These are phyloP conservation scores for Andrena haemorrhoa DNA, from an alignment of 2,888 invertebrate genomes.

Conservation along the genomic window DNA sequence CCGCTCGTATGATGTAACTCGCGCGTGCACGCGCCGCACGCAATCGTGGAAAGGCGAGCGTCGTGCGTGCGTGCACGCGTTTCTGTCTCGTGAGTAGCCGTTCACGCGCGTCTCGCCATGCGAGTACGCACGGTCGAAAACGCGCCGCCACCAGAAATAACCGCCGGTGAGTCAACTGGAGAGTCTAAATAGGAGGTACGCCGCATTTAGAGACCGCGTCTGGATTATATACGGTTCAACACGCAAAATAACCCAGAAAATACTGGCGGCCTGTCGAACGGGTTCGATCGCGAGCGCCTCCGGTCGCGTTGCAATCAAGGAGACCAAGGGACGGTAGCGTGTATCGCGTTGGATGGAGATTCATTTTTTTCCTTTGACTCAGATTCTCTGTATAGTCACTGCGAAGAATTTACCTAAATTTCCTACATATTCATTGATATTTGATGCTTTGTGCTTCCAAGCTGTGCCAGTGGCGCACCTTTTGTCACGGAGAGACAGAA, in stretches of 20 bases:
- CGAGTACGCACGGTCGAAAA: conserved; percentile 77
- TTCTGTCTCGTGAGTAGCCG: conserved; percentile 32
- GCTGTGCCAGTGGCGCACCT: too few relatives aligned
- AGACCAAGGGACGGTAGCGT: too few relatives aligned
- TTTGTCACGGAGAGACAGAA: background rate
- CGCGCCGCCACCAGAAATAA: conserved; percentile 78
- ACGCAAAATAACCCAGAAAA: conserved; percentile 73
- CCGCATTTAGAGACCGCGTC: conserved; percentile 79
- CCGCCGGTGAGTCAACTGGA: conserved; percentile 78
- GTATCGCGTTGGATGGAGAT: too few relatives aligned
- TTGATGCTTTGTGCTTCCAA: too few relatives aligned
- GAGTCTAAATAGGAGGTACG: conserved; percentile 80
- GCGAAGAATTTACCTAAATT: too few relatives aligned
- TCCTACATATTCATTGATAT: too few relatives aligned
- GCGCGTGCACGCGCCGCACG: conserved; percentile 37
- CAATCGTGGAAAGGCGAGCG: conserved; percentile 30
- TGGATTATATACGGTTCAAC: conserved; percentile 75
- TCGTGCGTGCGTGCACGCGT: conserved; percentile 30
- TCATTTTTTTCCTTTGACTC: too few relatives aligned
- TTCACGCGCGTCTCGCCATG: conserved; percentile 60
- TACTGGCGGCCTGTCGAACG: conserved; percentile 15
- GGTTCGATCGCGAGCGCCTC: background rate
- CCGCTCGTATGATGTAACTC: conserved; percentile 66
- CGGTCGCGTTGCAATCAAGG: too few relatives aligned
- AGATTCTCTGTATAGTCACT: too few relatives aligned